Percentiles rank a stretch among this genome's conserved stretches.
Evolutionary conservation across 2,888 invertebrate species (phyloP).

Genomic region (Parnassius orleans): DNA sequence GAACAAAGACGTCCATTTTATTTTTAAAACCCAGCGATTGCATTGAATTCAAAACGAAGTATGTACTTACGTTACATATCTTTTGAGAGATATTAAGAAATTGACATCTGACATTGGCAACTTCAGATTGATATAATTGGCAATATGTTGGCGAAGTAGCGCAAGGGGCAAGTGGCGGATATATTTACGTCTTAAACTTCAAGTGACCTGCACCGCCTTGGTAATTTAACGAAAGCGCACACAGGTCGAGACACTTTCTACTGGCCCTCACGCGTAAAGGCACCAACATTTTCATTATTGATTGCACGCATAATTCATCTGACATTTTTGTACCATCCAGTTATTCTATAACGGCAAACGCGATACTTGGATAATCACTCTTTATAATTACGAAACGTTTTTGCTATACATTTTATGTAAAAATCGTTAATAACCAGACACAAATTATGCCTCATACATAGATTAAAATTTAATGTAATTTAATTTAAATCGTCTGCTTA

Average conservation of each 20-base stretch:
- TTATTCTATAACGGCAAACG: slow-evolving; percentile 50
- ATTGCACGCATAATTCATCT: slow-evolving; percentile 77
- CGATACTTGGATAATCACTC: slow-evolving; percentile 36
- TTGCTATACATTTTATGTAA: slow-evolving; percentile 1
- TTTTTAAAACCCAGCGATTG: slow-evolving; percentile 12
- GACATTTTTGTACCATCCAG: slow-evolving; percentile 73
- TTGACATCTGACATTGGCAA: slow-evolving; percentile 50
- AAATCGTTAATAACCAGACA: slow-evolving; percentile 4
- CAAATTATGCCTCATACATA: slow-evolving; percentile 2
- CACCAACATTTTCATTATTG: slow-evolving; percentile 75
- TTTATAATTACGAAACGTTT: slow-evolving; percentile 2
- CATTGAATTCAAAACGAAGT: slow-evolving; percentile 14
- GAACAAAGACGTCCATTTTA: slow-evolving; percentile 10
- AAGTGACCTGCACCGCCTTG: slow-evolving; percentile 67
- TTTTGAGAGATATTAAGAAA: slow-evolving; percentile 26
- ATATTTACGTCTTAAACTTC: slow-evolving; percentile 70
- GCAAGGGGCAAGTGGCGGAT: slow-evolving; percentile 68
- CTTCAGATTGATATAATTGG: slow-evolving; percentile 64
- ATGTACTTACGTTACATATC: slow-evolving; percentile 10
- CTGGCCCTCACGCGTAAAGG: slow-evolving; percentile 45
- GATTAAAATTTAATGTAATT: slow-evolving; percentile 21
- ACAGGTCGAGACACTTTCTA: slow-evolving; percentile 76
- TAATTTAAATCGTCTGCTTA: slow-evolving; percentile 21
- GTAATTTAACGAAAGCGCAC: slow-evolving; percentile 74
- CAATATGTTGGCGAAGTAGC: slow-evolving; percentile 74